These are phyloP conservation scores for Aldrovandia affinis DNA, from an alignment of 2,797 vertebrate genomes.

Conservation along the genomic window DNA sequence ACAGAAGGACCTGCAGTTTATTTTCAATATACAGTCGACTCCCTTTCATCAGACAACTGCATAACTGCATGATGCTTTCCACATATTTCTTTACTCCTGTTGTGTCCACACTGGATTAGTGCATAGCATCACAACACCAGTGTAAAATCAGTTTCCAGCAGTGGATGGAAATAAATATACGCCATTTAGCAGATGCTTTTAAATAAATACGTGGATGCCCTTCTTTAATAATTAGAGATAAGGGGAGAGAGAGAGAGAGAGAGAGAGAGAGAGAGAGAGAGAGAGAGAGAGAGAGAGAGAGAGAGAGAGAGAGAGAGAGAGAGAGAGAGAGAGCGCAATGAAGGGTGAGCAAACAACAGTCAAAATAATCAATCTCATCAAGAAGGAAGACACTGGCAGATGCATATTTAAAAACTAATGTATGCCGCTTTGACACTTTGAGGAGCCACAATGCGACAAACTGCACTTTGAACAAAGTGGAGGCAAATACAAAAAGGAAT, in stretches of 20 bases:
- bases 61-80: no score
- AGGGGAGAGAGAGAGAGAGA: background rate
- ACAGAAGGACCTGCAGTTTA: no score
- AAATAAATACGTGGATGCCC: no score
- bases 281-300: background rate
- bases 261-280: no score
- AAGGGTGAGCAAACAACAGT: background rate
- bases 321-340: background rate
- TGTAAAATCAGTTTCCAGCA: no score
- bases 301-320: background rate
- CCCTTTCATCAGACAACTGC: no score
- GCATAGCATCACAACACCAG: no score
- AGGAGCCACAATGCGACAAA: background rate
- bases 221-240: background rate
- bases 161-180: no score
- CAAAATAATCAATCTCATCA: background rate
- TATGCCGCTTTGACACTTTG: background rate
- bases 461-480: background rate
- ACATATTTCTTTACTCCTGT: no score
- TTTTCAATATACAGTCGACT: no score
- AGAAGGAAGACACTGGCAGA: background rate
- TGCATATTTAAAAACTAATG: background rate
- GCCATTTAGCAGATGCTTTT: no score
- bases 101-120: no score
- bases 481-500: background rate